Conservation (phyloP, 2,888 invertebrate species). For the Epirrhoe tristata region DNA sequence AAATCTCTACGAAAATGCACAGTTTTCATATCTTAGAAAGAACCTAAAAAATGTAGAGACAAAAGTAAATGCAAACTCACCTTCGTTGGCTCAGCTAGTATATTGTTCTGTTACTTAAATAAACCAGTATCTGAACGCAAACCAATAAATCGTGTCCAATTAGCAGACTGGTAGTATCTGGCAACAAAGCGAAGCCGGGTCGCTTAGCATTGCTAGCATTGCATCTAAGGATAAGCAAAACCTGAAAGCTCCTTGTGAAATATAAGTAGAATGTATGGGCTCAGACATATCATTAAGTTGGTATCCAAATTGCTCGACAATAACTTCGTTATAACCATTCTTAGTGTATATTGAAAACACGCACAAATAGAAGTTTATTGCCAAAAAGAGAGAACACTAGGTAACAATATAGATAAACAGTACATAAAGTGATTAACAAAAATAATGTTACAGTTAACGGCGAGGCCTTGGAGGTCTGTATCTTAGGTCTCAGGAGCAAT, state of each 20-base stretch:
- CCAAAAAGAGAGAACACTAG: too few species aligned
- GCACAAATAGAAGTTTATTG: too few species aligned
- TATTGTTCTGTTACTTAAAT: conserved; percentile 41
- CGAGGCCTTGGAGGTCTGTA: too few species aligned
- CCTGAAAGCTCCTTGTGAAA: conserved; percentile 18
- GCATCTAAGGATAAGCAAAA: conserved; percentile 27
- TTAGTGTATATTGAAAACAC: too few species aligned
- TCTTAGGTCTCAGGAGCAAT: too few species aligned
- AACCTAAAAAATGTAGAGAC: conserved; percentile 1
- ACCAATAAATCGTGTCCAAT: conserved; percentile 80
- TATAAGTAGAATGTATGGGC: neutral
- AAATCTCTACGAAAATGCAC: too few species aligned
- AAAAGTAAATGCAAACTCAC: neutral
- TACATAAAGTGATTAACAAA: too few species aligned
- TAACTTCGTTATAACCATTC: too few species aligned
- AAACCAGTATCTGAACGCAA: conserved; percentile 39
- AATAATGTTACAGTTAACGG: too few species aligned
- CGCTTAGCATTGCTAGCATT: conserved; percentile 60
- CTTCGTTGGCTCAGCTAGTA: conserved; percentile 10
- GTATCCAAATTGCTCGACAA: too few species aligned
- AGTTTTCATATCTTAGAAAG: too few species aligned
- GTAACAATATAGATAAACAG: too few species aligned
- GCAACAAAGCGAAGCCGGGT: conserved; percentile 65
- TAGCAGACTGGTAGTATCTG: conserved; percentile 70
- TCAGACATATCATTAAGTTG: neutral